Evolutionary conservation across 2,888 invertebrate genomes (phyloP), one percentile per base, ranked within the genome.

Genomic region (Clostera curtula): DNA sequence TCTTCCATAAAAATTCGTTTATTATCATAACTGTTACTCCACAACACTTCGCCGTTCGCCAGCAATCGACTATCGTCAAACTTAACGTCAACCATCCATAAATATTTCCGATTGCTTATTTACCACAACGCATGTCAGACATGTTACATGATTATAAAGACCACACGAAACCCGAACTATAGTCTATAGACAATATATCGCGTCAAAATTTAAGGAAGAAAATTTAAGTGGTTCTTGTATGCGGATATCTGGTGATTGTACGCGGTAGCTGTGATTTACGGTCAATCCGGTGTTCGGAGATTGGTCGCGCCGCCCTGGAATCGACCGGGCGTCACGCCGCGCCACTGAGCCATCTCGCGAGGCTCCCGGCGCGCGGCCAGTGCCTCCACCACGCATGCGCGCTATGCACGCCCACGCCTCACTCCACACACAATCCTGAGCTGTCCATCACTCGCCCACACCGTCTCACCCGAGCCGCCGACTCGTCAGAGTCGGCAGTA

Each of bases 311-410:
- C 68, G 58, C 67, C 66, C 68, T 68, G 66, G 73, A 73, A 79
- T 79, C 82, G 82, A 80, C 79, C 82, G 67, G 68, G 74, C 72
- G 64, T 71, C 68, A 71, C 74, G 74, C 67, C 75, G 79, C 76
- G 71, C 71, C 77, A 83, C 82, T 83, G 79, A 80, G 67, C 67
- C 67, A 48, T 61, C 61, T 60, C 48, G 55, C 57, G 51, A 59
- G 64, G 67, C 63, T 68, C 68, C 65, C 58, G 66, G 69, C 60
- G 54, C 42, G 56, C 53, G 54, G 49, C 47, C 36, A 44, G 35
- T 39, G 32, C 67, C n/a, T n/a, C n/a, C n/a, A n/a, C n/a, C n/a
- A 72, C 76, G 77, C 77, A 70, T 73, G 76, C 76, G 75, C 56
- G 36, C 36, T 26, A 29, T 36, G 27, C 40, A 36, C 35, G 37